phyloP scores from a whole-genome alignment of 2,113 vertebrate genomes.

The Ibidorhyncha struthersii region DNA sequence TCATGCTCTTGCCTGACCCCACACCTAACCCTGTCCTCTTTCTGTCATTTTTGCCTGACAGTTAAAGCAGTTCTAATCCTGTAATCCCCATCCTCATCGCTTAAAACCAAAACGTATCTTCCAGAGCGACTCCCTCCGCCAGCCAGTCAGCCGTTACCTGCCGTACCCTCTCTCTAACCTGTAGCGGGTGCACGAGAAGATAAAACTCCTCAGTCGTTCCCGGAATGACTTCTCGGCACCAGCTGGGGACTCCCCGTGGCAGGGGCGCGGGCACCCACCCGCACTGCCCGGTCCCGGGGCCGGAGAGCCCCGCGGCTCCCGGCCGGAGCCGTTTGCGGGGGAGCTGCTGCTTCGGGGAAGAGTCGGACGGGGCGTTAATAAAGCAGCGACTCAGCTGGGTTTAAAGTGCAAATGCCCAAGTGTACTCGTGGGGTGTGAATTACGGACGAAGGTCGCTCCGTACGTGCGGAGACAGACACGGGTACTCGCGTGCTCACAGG shows the following conservation, averaged over 20 bases:
- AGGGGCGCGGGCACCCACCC: not conserved
- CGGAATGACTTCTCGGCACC: not conserved
- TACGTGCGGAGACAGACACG: not conserved
- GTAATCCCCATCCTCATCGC: slow-evolving; percentile 16
- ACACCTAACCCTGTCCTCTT: slow-evolving; percentile 9
- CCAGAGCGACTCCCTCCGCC: not conserved
- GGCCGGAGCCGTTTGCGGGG: not conserved
- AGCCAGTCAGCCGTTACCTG: not conserved
- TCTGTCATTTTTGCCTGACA: slow-evolving; percentile 24
- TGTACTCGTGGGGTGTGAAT: not conserved
- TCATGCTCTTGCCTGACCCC: not conserved
- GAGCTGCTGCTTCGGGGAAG: not conserved
- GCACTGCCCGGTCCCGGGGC: too few species aligned
- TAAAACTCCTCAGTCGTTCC: not conserved
- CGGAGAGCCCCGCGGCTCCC: too few species aligned
- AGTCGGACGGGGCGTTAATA: not conserved
- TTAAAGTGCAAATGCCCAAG: not conserved
- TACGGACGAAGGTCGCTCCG: rapidly evolving
- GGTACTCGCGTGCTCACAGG: not conserved
- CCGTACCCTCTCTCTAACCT: not conserved
- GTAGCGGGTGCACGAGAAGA: not conserved
- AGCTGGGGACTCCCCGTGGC: not conserved
- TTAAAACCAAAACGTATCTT: not conserved
- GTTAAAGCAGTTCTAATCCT: slow-evolving; percentile 51
- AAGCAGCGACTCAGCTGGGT: not conserved